Percentiles rank a stretch among this genome's conserved stretches.
These are phyloP conservation scores for Dromius quadrimaculatus DNA, from an alignment of 2,888 invertebrate species.

Conservation along the genomic window DNA sequence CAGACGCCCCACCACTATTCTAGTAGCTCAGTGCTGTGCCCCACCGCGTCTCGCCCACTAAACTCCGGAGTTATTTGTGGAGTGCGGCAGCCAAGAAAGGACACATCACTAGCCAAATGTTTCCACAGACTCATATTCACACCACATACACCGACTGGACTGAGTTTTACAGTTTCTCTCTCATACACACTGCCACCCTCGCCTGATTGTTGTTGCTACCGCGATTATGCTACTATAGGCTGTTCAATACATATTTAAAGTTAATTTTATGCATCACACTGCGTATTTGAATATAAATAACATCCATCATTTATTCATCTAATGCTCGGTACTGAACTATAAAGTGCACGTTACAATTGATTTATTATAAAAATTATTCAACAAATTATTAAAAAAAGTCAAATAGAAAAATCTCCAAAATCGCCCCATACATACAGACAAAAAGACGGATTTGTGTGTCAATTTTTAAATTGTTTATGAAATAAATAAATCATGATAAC, in stretches of 20 bases:
- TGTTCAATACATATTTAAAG: slow-evolving; percentile 7
- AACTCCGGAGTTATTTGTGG: slow-evolving; percentile 69
- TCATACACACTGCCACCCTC: slow-evolving; percentile 15
- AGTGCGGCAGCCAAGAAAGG: slow-evolving; percentile 73
- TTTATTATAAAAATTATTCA: too few species aligned
- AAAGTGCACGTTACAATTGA: too few species aligned
- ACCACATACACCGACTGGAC: slow-evolving; percentile 20
- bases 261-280: slow-evolving; percentile 10
- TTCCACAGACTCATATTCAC: slow-evolving; percentile 51
- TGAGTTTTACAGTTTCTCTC: slow-evolving; percentile 27
- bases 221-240: neutral
- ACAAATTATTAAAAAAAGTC: too few species aligned
- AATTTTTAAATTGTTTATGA: too few species aligned
- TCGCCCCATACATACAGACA: too few species aligned
- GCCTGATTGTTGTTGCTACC: neutral
- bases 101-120: slow-evolving; percentile 63
- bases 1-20: slow-evolving; percentile 44
- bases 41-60: slow-evolving; percentile 51
- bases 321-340: too few species aligned
- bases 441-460: too few species aligned
- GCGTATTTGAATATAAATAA: slow-evolving; percentile 1
- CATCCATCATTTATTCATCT: neutral
- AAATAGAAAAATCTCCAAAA: too few species aligned
- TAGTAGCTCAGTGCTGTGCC: slow-evolving; percentile 26
- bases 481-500: too few species aligned